Evolutionary conservation across 2,888 invertebrate genomes (phyloP).

Genomic region (Callosobruchus maculatus): DNA sequence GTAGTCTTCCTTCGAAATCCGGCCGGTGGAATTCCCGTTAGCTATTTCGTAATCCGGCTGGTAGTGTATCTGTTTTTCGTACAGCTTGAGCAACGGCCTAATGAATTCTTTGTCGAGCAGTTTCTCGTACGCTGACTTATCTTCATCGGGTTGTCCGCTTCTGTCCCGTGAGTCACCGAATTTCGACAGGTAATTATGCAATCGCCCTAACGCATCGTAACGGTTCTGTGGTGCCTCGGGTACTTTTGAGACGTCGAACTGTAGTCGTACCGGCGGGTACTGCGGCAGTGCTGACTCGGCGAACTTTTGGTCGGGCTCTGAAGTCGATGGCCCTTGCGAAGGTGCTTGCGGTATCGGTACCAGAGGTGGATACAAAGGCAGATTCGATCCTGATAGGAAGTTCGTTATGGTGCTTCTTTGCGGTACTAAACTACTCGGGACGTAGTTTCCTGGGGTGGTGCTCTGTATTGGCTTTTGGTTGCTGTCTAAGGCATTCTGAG

Average conservation of each 20-base stretch:
- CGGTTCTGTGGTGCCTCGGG: background rate
- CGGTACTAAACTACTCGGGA: background rate
- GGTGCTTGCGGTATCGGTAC: background rate
- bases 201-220: slow-evolving; percentile 7
- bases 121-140: slow-evolving; percentile 41
- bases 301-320: background rate
- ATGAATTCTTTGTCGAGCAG: slow-evolving; percentile 43
- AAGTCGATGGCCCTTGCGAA: background rate
- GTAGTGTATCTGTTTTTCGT: slow-evolving; percentile 34
- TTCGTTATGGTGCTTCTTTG: background rate
- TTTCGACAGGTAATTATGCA: slow-evolving; percentile 33
- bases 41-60: slow-evolving; percentile 26
- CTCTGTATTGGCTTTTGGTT: background rate
- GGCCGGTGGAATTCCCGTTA: slow-evolving; percentile 20
- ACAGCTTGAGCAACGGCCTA: slow-evolving; percentile 41
- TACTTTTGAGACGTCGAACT: background rate
- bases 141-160: slow-evolving; percentile 19
- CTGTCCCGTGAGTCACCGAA: slow-evolving; percentile 25
- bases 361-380: background rate
- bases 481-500: background rate
- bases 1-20: slow-evolving; percentile 41
- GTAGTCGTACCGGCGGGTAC: background rate
- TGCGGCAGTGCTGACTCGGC: background rate
- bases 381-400: background rate
- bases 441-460: background rate